phyloP scores from a whole-genome alignment of 2,113 vertebrate species.

The Tenrec ecaudatus region DNA sequence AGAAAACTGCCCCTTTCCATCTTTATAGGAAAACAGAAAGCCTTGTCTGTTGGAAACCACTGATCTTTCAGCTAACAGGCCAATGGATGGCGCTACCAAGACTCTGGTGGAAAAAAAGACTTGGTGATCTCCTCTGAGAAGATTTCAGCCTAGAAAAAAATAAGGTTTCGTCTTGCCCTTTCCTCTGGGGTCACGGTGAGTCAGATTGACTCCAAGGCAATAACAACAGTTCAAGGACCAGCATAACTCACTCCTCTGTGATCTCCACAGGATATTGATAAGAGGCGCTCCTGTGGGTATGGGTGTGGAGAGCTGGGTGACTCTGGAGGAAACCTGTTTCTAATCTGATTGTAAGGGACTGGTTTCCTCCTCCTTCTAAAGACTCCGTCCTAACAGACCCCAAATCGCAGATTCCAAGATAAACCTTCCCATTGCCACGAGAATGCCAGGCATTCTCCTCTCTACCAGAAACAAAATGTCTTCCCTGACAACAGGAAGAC shows the following conservation, averaged over 20 bases:
- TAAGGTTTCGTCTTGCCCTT: neutral
- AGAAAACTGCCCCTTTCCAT: no score
- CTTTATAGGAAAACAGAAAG: no score
- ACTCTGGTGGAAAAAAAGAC: no score
- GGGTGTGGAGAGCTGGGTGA: neutral
- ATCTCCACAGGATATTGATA: neutral
- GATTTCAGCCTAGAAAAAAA: neutral
- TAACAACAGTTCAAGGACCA: neutral
- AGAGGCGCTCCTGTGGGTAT: neutral
- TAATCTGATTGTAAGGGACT: neutral
- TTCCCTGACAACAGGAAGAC: neutral
- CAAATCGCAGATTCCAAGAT: neutral
- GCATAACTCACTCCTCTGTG: neutral
- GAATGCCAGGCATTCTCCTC: neutral
- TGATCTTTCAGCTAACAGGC: no score
- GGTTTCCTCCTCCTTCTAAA: neutral
- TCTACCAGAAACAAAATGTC: neutral
- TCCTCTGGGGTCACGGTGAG: neutral
- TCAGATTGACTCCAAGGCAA: neutral
- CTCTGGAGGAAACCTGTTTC: neutral
- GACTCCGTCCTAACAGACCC: neutral
- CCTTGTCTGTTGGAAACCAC: no score
- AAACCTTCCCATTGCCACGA: neutral
- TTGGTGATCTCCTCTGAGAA: no score
- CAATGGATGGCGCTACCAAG: no score